Evolutionary conservation across 2,888 invertebrate genomes (phyloP), one percentile per base, ranked within the genome.

Genomic region (Scotopteryx bipunctaria): DNA sequence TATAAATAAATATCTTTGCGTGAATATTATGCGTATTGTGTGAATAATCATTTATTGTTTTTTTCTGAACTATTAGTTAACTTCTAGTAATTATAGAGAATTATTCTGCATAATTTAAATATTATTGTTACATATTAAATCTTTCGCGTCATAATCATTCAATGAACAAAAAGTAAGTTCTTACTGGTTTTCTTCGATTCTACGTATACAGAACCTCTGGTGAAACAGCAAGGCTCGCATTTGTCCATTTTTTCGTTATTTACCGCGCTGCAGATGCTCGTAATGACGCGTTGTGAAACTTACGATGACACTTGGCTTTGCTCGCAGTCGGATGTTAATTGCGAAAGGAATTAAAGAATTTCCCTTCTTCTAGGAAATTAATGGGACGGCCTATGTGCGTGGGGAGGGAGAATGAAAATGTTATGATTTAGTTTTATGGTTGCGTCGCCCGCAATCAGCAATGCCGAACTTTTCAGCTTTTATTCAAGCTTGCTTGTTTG

Each of bases 221-320:
- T 57, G 57, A 55, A 47, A 71, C 55, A 47, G 16, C 40, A 35
- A 46, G 40, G 3, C 33, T 41, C 41, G 8, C 27, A 1, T 50
- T 50, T 53, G 38, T 13, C 40, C 13, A 21, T 43, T 87, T 86
- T 87, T 85, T 83, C 82, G 80, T 88, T 86, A 88, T 88, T 87
- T 87, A 87, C 81, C 82, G 78, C 78, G 83, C 76, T 89, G 85
- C 89, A 90, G 89, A 90, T 90, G 89, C 85, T 87, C 78, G 84
- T 90, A 89, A 89, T 86, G 89, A 88, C 88, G 86, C 83, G 84
- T 83, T 80, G 80, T 85, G 88, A 88, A 88, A 90, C 88, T 89
- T 90, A 89, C 83, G 89, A 89, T 89, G 89, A 88, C 88, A 90
- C 89, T 90, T 89, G 86, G 86, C 87, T 73, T 72, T 71, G 80